These are phyloP conservation scores for Procambarus clarkii DNA, from an alignment of 1,140 invertebrate genomes.

Conservation along the genomic window DNA sequence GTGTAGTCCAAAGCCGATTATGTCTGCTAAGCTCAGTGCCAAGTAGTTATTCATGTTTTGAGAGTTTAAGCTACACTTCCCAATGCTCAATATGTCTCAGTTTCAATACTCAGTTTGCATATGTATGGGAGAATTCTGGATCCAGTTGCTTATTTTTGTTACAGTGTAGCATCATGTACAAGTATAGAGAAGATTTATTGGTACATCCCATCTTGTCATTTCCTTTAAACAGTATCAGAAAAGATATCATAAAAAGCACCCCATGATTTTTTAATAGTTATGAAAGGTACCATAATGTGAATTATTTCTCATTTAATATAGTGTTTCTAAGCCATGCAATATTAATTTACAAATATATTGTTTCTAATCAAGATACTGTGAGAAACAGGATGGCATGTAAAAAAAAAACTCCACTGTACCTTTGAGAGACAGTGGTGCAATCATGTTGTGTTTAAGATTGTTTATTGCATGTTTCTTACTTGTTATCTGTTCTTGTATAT, in stretches of 20 bases:
- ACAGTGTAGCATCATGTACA: slow-evolving; percentile 31
- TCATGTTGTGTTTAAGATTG: slow-evolving; percentile 53
- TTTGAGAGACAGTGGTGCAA: slow-evolving; percentile 8
- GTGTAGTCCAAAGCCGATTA: slow-evolving; percentile 12
- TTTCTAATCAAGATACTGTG: slow-evolving; percentile 11
- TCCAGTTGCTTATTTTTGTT: slow-evolving; percentile 35
- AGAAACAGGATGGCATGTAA: slow-evolving; percentile 29
- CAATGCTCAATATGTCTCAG: slow-evolving; percentile 63
- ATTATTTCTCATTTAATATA: no score
- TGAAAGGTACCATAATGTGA: no score
- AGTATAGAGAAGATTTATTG: slow-evolving; percentile 21
- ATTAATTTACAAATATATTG: slow-evolving; percentile 9
- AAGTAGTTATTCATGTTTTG: slow-evolving; percentile 49
- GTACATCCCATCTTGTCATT: slow-evolving; percentile 15
- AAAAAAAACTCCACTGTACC: slow-evolving; percentile 3
- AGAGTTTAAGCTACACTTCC: slow-evolving; percentile 58
- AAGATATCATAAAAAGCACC: neutral
- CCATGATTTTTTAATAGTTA: neutral
- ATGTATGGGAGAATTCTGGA: slow-evolving; percentile 48
- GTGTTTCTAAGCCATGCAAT: neutral
- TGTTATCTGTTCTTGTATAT: slow-evolving; percentile 50
- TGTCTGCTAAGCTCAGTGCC: slow-evolving; percentile 50
- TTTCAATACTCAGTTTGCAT: slow-evolving; percentile 61
- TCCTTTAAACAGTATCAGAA: slow-evolving; percentile 2
- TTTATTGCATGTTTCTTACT: slow-evolving; percentile 54